These are phyloP conservation scores for Micrasema longulum DNA, from an alignment of 1,140 invertebrate genomes.

Conservation along the genomic window DNA sequence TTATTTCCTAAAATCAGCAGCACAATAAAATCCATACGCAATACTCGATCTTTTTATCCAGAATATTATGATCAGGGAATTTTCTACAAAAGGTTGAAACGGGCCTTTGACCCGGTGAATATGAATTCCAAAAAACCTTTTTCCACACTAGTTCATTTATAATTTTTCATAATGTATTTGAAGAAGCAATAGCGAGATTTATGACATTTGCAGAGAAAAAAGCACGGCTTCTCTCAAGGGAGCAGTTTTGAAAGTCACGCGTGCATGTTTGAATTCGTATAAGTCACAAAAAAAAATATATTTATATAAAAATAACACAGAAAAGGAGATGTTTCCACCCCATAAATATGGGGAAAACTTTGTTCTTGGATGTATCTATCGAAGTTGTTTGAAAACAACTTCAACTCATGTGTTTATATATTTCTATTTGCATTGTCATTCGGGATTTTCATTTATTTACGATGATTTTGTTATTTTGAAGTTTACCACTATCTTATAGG, in stretches of 20 bases:
- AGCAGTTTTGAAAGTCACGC: background rate
- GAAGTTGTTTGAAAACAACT: slow-evolving; percentile 15
- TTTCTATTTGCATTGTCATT: background rate
- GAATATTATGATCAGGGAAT: too few species aligned
- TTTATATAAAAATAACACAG: slow-evolving; percentile 9
- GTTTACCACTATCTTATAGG: too few species aligned
- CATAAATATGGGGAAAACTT: slow-evolving; percentile 25
- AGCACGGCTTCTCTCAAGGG: too few species aligned
- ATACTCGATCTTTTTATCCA: too few species aligned
- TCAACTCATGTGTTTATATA: background rate
- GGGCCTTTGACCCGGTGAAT: too few species aligned
- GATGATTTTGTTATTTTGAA: background rate
- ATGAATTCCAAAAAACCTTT: too few species aligned
- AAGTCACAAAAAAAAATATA: background rate
- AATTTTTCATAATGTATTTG: background rate
- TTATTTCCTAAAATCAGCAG: too few species aligned
- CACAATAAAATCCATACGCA: too few species aligned
- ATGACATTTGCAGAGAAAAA: slow-evolving; percentile 1
- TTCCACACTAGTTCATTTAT: too few species aligned
- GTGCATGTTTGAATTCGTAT: slow-evolving; percentile 7
- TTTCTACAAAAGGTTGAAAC: too few species aligned
- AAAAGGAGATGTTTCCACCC: slow-evolving; percentile 22
- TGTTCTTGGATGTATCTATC: slow-evolving; percentile 10
- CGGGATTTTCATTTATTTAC: background rate
- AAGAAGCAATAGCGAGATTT: background rate